Evolutionary conservation across 2,888 invertebrate species (phyloP).

Genomic region (Andrena marginata): DNA sequence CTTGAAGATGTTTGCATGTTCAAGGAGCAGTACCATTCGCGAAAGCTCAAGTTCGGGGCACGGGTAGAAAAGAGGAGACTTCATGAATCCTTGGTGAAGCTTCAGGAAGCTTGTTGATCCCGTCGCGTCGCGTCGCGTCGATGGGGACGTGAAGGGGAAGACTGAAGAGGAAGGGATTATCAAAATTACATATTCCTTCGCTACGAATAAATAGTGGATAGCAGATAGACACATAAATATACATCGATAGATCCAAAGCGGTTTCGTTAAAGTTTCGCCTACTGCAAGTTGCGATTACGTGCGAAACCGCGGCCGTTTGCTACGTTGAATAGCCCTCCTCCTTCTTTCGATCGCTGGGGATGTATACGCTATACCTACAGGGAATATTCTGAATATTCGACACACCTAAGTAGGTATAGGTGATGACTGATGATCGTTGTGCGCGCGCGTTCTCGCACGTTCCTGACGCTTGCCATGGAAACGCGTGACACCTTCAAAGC

Average conservation of each 20-base stretch:
- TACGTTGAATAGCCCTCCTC: no score
- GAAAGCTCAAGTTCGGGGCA: neutral
- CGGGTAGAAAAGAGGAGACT: neutral
- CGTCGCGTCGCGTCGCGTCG: neutral
- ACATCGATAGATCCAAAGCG: constrained; percentile 38
- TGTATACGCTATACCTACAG: no score
- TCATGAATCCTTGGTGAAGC: neutral
- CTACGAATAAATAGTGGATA: constrained; percentile 26
- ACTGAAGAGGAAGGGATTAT: neutral
- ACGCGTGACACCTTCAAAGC: neutral
- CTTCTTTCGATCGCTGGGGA: no score
- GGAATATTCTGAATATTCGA: no score
- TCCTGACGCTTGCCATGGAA: neutral
- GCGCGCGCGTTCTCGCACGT: neutral
- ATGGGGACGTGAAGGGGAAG: neutral
- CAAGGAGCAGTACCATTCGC: neutral
- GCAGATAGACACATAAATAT: constrained; percentile 33
- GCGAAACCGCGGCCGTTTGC: neutral
- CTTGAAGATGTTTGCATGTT: no score
- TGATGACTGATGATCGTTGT: neutral
- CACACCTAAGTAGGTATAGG: no score
- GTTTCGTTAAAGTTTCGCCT: constrained; percentile 15
- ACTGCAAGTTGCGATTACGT: neutral
- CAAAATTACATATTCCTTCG: neutral
- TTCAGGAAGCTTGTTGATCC: neutral